Percentiles rank a stretch among this genome's conserved stretches.
Conservation (phyloP, 2,888 invertebrate species). For the Schizotus pectinicornis region DNA sequence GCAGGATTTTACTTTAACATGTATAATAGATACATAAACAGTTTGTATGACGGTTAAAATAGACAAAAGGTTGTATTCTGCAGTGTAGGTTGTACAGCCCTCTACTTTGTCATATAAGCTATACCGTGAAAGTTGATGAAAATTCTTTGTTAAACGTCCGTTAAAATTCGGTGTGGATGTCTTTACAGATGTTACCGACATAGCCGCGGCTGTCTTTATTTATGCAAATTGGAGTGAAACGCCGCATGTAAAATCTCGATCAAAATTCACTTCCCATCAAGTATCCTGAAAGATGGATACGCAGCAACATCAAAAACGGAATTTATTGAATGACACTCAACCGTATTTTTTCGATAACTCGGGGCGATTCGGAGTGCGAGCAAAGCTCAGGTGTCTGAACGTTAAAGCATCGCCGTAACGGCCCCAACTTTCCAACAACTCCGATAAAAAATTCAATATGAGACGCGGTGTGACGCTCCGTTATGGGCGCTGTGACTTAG, state of each 20-base stretch:
- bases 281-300: conserved; percentile 4
- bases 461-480: conserved; percentile 32
- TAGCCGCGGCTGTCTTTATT: no score
- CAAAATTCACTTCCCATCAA: conserved; percentile 20
- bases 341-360: conserved; percentile 16
- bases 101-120: no score
- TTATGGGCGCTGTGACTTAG: conserved; percentile 35
- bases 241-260: conserved; percentile 17
- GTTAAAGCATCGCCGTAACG: conserved; percentile 37
- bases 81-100: no score
- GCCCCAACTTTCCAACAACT: conserved; percentile 9
- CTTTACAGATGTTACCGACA: no score
- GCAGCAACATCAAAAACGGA: conserved; percentile 12
- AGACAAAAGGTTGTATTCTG: no score
- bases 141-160: no score
- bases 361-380: conserved; percentile 31
- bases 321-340: conserved; percentile 15
- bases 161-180: no score
- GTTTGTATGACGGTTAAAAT: no score
- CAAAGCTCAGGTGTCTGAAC: conserved; percentile 42
- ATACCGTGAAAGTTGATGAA: no score
- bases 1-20: no score
- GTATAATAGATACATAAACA: no score
- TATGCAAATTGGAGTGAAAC: no score
- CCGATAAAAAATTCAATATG: conserved; percentile 29